Conservation (phyloP, 2,888 invertebrate genomes). For the Norana najaformis region DNA sequence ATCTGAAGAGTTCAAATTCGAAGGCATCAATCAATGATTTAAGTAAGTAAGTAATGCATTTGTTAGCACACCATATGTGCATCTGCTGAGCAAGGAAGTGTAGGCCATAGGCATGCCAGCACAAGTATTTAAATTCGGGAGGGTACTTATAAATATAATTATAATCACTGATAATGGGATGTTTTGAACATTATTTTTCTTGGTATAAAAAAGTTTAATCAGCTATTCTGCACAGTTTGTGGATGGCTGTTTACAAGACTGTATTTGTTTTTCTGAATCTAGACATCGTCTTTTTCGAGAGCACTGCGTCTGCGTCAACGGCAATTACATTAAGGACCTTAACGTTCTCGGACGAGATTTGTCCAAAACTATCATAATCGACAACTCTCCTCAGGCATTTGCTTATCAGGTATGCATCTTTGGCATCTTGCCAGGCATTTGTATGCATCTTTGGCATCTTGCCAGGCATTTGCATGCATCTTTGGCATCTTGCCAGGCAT, state of each 20-base stretch:
- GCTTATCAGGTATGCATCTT: constrained; percentile 75
- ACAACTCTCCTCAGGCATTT: constrained; percentile 89
- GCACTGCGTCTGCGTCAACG: constrained; percentile 91
- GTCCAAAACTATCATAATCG: constrained; percentile 82
- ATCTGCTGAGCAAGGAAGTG: too few relatives aligned
- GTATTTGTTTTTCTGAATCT: constrained; percentile 35
- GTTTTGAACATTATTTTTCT: not conserved
- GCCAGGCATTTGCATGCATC: too few relatives aligned
- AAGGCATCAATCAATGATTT: too few relatives aligned
- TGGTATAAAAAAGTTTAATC: not conserved
- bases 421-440: not conserved
- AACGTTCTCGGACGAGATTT: constrained; percentile 89
- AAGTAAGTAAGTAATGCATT: too few relatives aligned
- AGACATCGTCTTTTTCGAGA: constrained; percentile 85
- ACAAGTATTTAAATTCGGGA: too few relatives aligned
- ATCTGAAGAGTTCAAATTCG: too few relatives aligned
- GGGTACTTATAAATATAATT: too few relatives aligned
- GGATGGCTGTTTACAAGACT: not conserved
- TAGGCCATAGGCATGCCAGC: too few relatives aligned
- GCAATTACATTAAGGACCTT: constrained; percentile 93
- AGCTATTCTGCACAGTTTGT: not conserved
- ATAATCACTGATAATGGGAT: not conserved
- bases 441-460: constrained; percentile 61
- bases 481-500: not conserved
- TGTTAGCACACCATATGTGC: too few relatives aligned